Base-by-base conservation (phyloP, 2,888 invertebrate species). In the Griposia aprilina region DNA sequence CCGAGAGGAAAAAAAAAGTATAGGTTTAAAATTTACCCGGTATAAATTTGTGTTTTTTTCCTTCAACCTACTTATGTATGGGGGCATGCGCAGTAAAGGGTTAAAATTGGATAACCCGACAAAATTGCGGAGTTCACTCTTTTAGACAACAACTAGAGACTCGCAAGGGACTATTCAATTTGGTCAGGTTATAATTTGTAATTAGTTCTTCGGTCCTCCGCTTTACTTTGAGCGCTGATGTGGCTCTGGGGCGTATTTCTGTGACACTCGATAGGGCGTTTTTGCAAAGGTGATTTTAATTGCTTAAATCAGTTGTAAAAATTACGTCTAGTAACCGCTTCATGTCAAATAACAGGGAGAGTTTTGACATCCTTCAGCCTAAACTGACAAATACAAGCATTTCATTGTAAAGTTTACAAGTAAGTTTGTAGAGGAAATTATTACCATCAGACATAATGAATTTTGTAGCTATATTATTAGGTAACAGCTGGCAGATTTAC, bases 21-120 rank as follows among this genome's bases (percentile, higher is more conserved):
- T 97, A 97, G 96, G 94, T 96, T 96, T 96, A 96, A 97, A 96
- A 96, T 96, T 97, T 97, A 92, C 97, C 97, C 97, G 97, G 97
- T 96, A 96, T 96, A 97, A 96, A 96, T 96, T 97, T 95, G 96
- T 95, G 96, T 97, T 97, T 97, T 97, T 97, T 97, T 96, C 96
- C 94, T 92, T 92, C 93, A 92, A 93, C 92, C 94, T 96, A 96
- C 96, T 96, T 96, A 95, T 95, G 96, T 96, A 96, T 95, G 95
- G 92, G 87, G 95, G 92, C 96, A 96, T 97, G 96, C 96, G 96
- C 96, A 96, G 95, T 95, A 96, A 96, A 96, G 96, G 96, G 96
- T 96, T 96, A 94, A 95, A 90, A 81, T 78, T 83, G 74, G 87
- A 71, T 77, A 83, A 92, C 20, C 76, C 92, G 85, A 65, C 88